These are phyloP conservation scores for Lepidothrix coronata DNA, from an alignment of 2,113 vertebrate genomes.

Conservation along the genomic window DNA sequence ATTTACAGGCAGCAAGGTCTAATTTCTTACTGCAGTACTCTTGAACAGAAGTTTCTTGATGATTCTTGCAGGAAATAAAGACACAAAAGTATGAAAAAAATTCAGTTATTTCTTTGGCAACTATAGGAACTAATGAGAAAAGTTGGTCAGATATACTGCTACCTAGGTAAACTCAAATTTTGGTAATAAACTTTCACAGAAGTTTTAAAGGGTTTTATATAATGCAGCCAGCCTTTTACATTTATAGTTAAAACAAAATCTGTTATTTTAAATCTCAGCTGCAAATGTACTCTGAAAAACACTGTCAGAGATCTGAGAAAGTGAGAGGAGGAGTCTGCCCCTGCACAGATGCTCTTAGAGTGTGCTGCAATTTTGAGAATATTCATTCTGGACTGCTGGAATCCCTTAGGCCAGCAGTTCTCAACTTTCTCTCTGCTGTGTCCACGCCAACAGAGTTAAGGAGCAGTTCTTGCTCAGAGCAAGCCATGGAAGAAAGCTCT, in stretches of 20 bases:
- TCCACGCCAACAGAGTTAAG: conserved; percentile 40
- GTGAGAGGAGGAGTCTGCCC: conserved; percentile 68
- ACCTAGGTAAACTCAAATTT: conserved; percentile 35
- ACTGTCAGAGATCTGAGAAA: conserved; percentile 68
- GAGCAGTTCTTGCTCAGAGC: neutral
- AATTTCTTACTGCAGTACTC: neutral
- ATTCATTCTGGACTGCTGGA: conserved; percentile 62
- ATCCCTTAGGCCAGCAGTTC: conserved; percentile 64
- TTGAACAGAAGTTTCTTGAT: neutral
- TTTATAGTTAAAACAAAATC: conserved; percentile 69
- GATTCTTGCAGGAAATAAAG: neutral
- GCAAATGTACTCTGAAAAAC: conserved; percentile 69
- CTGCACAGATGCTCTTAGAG: conserved; percentile 66
- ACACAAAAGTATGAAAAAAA: neutral
- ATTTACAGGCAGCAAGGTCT: neutral
- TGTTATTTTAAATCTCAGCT: conserved; percentile 68
- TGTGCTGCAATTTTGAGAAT: conserved; percentile 61
- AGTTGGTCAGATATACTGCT: neutral
- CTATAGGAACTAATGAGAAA: neutral
- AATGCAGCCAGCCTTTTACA: conserved; percentile 56
- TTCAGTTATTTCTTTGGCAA: neutral
- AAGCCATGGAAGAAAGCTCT: neutral
- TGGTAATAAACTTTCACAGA: neutral
- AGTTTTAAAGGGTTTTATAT: conserved; percentile 57
- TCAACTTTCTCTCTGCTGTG: conserved; percentile 45